Base-by-base conservation (phyloP, 2,113 vertebrate genomes). In the Pontoporia blainvillei region DNA sequence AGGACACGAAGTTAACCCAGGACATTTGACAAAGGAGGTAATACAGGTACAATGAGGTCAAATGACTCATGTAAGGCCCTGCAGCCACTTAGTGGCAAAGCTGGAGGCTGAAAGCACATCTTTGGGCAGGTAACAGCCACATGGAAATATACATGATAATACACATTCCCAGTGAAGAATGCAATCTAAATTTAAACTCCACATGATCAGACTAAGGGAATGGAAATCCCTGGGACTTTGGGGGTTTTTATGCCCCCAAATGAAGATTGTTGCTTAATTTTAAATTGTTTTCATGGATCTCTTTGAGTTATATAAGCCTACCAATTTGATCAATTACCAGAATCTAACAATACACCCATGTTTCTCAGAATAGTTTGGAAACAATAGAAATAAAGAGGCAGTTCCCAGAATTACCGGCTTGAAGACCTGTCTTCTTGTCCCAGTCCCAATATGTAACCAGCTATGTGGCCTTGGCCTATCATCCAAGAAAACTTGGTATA, bases 321-420 rank as follows among this genome's bases (percentile, higher is more conserved):
- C 93, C 93, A 97, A 97, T 97, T 97, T 95, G 96, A 97, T 97
- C 96, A 97, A 97, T 97, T 97, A 95, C 95, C 91, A 97, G 90
- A 94, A 95, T 95, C 95, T 96, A 97, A 96, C 76, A 96, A 94
- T 90, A 97, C 86, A 96, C 83, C 96, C 96, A 92, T 95, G 89
- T 93, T 96, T 97, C 86, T 89, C 57, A 57, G 62, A 93, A 92
- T 67, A 90, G 89, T 96, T 97, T 82, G 91, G 49, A 94, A 97
- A 96, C 64, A 96, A 96, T n/a, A 86, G 95, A 95, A 96, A 95
- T 96, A 95, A 97, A 93, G 91, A 95, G 90, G 75, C 84, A 96
- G 89, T 79, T 97, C 41, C 85, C 64, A 72, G 95, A 97, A 98
- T 96, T 87, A 92, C 1, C 6, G 96, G 86, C 57, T 95, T 97